A percentile compares a stretch with the other conserved stretches of the same genome.
These are phyloP conservation scores for Acrobasis consociella DNA, from an alignment of 2,888 invertebrate species.

Conservation along the genomic window DNA sequence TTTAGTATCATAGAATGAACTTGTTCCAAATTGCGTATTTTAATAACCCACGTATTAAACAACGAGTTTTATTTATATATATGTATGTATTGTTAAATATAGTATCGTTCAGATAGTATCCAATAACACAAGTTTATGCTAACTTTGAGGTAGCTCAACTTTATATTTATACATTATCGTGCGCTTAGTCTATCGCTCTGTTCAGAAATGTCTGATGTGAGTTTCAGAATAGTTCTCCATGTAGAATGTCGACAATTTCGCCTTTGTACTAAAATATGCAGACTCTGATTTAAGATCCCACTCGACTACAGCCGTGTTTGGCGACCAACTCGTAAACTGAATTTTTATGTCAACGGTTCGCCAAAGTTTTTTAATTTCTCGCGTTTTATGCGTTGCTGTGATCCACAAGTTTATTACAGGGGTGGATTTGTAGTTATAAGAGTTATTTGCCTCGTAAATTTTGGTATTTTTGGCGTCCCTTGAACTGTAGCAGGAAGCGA, in stretches of 20 bases:
- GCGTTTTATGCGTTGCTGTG: conserved; percentile 53
- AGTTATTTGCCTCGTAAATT: conserved; percentile 21
- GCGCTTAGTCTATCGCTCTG: too few relatives aligned
- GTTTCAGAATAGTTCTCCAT: not conserved
- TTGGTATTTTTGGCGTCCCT: conserved; percentile 2
- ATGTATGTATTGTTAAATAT: too few relatives aligned
- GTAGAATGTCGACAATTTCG: not conserved
- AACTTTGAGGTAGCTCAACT: too few relatives aligned
- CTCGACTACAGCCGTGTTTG: conserved; percentile 18
- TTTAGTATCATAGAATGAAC: too few relatives aligned
- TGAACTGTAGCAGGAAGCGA: not conserved
- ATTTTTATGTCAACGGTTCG: conserved; percentile 59
- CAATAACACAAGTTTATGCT: too few relatives aligned
- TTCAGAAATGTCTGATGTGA: not conserved
- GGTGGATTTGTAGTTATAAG: conserved; percentile 21
- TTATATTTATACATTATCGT: too few relatives aligned
- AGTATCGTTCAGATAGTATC: too few relatives aligned
- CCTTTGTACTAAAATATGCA: conserved; percentile 14
- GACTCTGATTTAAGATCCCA: conserved; percentile 14
- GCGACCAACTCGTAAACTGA: conserved; percentile 23
- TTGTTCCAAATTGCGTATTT: too few relatives aligned
- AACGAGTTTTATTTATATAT: too few relatives aligned
- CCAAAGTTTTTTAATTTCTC: conserved; percentile 63
- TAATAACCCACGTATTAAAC: too few relatives aligned
- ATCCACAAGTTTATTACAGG: conserved; percentile 28